Base-by-base conservation (phyloP, 2,888 invertebrate species). In the Cryptops parisi region DNA sequence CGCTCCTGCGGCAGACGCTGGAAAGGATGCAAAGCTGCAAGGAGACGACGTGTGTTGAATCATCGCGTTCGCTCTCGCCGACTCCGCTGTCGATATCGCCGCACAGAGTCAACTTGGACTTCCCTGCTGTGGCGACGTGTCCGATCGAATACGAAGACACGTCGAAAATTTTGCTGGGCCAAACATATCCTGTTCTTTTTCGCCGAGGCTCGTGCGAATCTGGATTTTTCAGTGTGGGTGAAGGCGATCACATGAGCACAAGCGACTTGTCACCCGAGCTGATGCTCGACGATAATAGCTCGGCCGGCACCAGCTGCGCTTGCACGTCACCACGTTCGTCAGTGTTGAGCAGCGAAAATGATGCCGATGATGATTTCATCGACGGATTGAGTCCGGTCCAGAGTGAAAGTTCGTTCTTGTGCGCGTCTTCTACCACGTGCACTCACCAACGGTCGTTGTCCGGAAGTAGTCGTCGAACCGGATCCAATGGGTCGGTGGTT, bases 181-280 rank as follows among this genome's bases (percentile, higher is more conserved):
- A 41, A 6, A 41, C 43, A 41, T 41, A 12, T 41, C 43, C 43
- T 12, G 43, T 41, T 15, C 6, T 19, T 6, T 33, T 33, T 33
- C 33, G 87, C 19, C 77, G 87, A 45, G 88, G 84, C 54, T 88
- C 87, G 21, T 87, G 87, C 67, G 89, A 89, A 68, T 84, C 84
- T 60, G 89, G 89, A 21, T 88, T 89, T 67, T 89, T 86, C 75
- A 86, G 86, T 53, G 86, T 84, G 62, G 60, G 85, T 63, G 84
- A 83, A 65, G 83, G 58, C 19, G 59, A 60, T 24, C 50, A 58
- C 52, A 59, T 63, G 58, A 77, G 59, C 24, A 57, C 61, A 6
- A 54, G 60, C 26, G 64, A 65, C 40, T 57, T 63, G 38, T 58
- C 60, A 2, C 60, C 61, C 2, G 60, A 57, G 41, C 54, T 40